Evolutionary conservation across 2,797 vertebrate genomes (phyloP).

Genomic region (Helarctos malayanus): DNA sequence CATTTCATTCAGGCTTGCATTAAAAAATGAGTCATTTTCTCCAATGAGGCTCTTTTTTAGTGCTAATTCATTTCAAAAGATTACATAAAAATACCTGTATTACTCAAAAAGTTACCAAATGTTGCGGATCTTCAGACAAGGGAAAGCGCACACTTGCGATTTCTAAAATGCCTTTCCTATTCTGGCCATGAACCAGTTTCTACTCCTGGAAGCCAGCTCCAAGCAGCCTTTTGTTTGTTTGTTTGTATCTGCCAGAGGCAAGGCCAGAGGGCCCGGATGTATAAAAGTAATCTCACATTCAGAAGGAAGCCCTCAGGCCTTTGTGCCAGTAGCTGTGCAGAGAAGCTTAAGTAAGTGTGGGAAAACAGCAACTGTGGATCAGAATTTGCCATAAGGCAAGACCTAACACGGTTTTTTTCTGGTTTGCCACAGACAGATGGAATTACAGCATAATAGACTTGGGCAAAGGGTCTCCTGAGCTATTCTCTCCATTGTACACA

Average conservation of each 20-base stretch:
- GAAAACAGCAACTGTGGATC: conserved; percentile 91
- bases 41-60: neutral
- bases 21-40: conserved; percentile 45
- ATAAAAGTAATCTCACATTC: conserved; percentile 83
- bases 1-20: conserved; percentile 47
- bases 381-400: conserved; percentile 91
- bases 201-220: conserved; percentile 81
- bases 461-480: conserved; percentile 87
- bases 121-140: neutral
- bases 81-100: conserved; percentile 42
- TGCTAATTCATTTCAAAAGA: conserved; percentile 63
- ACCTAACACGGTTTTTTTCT: conserved; percentile 89
- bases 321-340: conserved; percentile 88
- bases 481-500: conserved; percentile 85
- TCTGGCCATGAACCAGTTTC: conserved; percentile 82
- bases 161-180: conserved; percentile 65
- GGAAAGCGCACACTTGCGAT: conserved; percentile 52
- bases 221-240: conserved; percentile 86
- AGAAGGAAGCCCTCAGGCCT: conserved; percentile 84
- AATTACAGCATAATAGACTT: conserved; percentile 88
- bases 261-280: conserved; percentile 85
- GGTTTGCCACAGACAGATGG: conserved; percentile 91
- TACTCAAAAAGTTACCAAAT: conserved; percentile 39
- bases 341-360: conserved; percentile 91
- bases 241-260: conserved; percentile 88